Evolutionary conservation across 2,888 invertebrate genomes (phyloP), one percentile per base, ranked within the genome.

Genomic region (Nemoura dubitans): DNA sequence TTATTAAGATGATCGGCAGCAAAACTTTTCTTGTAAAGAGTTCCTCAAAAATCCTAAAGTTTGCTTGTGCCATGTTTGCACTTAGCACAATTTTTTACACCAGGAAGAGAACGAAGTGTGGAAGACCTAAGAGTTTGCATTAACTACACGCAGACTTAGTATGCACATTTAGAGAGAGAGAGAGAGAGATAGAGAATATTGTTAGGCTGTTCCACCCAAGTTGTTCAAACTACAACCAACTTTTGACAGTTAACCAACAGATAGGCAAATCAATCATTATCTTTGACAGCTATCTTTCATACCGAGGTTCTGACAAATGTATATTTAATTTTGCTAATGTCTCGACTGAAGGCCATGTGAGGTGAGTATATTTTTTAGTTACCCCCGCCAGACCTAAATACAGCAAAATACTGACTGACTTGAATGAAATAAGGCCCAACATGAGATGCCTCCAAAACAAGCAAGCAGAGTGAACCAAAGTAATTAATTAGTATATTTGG

Each of bases 111-210:
- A 83, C n/a, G n/a, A 83, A 26, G 84, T 76, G 84, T 59, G 84
- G 84, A 84, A 84, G 84, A 84, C 84, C 84, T 84, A 84, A 59
- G 84, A 84, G 28, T 28, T 29, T 43, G 36, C 36, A 25, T 36
- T 27, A 84, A 84, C 28, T n/a, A 84, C 43, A 76, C 2, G 28
- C n/a, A 76, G 27, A 84, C 59, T n/a, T 0, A 84, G 59, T 84
- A 84, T 59, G 59, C 26, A 84, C 84, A 84, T 84, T 84, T 28
- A 84, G 84, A 84, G 84, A 59, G 21, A 84, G n/a, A n/a, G n/a
- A n/a, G n/a, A n/a, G n/a, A n/a, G n/a, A n/a, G n/a, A n/a, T n/a
- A n/a, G 59, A 83, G n/a, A 36, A 36, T 36, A 84, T 84, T 26
- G 21, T 81, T 81, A 81, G 81, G 6, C 14, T 7, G 81, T 10